Evolutionary conservation across 2,797 vertebrate genomes (phyloP).

Genomic region (Thunnus albacares): DNA sequence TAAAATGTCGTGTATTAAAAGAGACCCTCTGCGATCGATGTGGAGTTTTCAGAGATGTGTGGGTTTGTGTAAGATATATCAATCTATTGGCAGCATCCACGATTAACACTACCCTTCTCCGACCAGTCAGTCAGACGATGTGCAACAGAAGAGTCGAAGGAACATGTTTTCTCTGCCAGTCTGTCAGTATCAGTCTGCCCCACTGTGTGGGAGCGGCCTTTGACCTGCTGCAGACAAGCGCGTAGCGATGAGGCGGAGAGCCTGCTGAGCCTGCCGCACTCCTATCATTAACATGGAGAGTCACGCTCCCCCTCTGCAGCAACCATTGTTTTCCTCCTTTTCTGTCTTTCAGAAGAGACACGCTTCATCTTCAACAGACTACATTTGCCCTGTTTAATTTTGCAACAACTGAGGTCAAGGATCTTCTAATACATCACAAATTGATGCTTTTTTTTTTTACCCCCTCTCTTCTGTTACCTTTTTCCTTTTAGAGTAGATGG

Average conservation of each 20-base stretch:
- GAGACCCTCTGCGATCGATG: not conserved
- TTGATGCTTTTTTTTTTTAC: constrained; percentile 8
- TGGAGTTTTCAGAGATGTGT: not conserved
- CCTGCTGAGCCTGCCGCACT: constrained; percentile 75
- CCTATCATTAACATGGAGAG: constrained; percentile 83
- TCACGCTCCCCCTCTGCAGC: constrained; percentile 74
- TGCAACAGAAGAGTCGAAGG: constrained; percentile 38
- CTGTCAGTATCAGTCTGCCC: constrained; percentile 62
- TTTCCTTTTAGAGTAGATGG: constrained; percentile 21
- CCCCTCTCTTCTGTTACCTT: not conserved
- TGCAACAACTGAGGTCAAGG: constrained; percentile 21
- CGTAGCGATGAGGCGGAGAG: constrained; percentile 64
- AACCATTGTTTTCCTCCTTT: constrained; percentile 67
- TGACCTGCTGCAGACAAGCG: constrained; percentile 75
- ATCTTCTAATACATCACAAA: constrained; percentile 16
- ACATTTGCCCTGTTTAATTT: constrained; percentile 37
- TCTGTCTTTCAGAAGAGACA: constrained; percentile 65
- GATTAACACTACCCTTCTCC: constrained; percentile 17
- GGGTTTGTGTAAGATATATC: not conserved
- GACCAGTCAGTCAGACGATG: constrained; percentile 19
- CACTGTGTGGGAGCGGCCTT: constrained; percentile 72
- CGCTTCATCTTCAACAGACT: constrained; percentile 32
- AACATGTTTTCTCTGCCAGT: constrained; percentile 61
- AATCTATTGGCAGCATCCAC: not conserved
- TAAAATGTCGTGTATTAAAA: not conserved